phyloP scores from a whole-genome alignment of 1,140 invertebrate genomes.

The Philopotamus ludificatus region DNA sequence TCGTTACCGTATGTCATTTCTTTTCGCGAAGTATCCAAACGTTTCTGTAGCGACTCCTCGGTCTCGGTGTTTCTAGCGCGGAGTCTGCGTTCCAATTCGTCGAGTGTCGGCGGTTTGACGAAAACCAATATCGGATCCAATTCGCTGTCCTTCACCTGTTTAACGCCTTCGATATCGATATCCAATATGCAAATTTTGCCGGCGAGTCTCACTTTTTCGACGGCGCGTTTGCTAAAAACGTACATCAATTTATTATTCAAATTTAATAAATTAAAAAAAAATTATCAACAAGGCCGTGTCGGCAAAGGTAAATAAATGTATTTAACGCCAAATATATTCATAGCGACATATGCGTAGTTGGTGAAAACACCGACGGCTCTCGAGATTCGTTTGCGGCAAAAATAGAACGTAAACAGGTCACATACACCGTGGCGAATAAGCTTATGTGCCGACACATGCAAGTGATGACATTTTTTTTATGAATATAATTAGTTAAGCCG shows the following conservation, averaged over 20 bases:
- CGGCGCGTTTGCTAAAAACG: slow-evolving; percentile 76
- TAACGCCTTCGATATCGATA: slow-evolving; percentile 95
- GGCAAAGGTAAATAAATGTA: background rate
- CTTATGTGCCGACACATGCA: background rate
- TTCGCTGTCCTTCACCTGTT: slow-evolving; percentile 82
- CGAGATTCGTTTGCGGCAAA: background rate
- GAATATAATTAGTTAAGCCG: too few species aligned
- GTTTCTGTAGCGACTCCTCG: slow-evolving; percentile 75
- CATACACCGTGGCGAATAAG: background rate
- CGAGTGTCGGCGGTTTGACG: slow-evolving; percentile 87
- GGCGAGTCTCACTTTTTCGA: slow-evolving; percentile 73
- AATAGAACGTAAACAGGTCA: slow-evolving; percentile 40
- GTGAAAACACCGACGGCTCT: background rate
- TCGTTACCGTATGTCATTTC: slow-evolving; percentile 83
- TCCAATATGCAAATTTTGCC: slow-evolving; percentile 94
- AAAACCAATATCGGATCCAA: slow-evolving; percentile 87
- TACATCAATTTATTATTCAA: background rate
- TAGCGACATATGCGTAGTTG: slow-evolving; percentile 10
- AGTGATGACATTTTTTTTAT: too few species aligned
- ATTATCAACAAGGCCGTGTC: background rate
- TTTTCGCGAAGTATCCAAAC: slow-evolving; percentile 69
- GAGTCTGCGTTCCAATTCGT: slow-evolving; percentile 77
- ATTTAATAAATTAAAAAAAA: background rate
- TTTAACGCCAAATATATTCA: background rate
- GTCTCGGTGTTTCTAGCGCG: slow-evolving; percentile 82